Evolutionary conservation across 1,140 invertebrate genomes (phyloP).

Genomic region (Drosophila albomicans): DNA sequence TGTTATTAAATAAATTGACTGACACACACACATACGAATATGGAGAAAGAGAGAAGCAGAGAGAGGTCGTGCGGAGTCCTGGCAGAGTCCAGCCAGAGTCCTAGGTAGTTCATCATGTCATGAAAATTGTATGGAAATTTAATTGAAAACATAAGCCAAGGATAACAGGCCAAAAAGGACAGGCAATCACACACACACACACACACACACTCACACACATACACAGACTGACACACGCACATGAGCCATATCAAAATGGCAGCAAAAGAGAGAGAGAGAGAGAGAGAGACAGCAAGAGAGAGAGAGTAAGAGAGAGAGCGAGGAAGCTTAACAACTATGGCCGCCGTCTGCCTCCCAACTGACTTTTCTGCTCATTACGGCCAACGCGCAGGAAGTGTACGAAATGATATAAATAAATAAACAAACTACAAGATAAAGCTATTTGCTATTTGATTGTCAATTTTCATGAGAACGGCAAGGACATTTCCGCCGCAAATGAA

Average conservation of each 20-base stretch:
- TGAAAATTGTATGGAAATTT: constrained; percentile 84
- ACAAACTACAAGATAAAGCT: constrained; percentile 83
- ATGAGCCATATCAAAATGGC: constrained; percentile 50
- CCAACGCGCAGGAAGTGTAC: constrained; percentile 74
- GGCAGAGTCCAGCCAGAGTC: constrained; percentile 49
- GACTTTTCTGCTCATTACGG: constrained; percentile 57
- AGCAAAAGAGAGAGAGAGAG: constrained; percentile 12
- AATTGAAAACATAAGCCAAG: constrained; percentile 84
- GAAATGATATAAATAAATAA: constrained; percentile 83
- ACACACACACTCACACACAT: constrained; percentile 41
- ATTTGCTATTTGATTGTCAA: constrained; percentile 83
- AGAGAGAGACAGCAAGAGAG: too few species aligned
- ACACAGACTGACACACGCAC: constrained; percentile 7
- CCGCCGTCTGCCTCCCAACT: constrained; percentile 47
- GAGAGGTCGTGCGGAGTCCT: constrained; percentile 34
- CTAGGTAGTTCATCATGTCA: constrained; percentile 83
- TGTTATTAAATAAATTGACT: constrained; percentile 84
- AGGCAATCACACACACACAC: constrained; percentile 66
- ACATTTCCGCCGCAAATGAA: constrained; percentile 73
- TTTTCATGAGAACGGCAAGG: constrained; percentile 70
- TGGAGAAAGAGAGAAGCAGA: constrained; percentile 38
- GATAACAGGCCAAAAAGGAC: constrained; percentile 81
- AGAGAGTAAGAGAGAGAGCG: not conserved
- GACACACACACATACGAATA: constrained; percentile 35
- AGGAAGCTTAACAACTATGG: constrained; percentile 68